Evolutionary conservation across 2,888 invertebrate genomes (phyloP).

Genomic region (Temnothorax rugatulus): DNA sequence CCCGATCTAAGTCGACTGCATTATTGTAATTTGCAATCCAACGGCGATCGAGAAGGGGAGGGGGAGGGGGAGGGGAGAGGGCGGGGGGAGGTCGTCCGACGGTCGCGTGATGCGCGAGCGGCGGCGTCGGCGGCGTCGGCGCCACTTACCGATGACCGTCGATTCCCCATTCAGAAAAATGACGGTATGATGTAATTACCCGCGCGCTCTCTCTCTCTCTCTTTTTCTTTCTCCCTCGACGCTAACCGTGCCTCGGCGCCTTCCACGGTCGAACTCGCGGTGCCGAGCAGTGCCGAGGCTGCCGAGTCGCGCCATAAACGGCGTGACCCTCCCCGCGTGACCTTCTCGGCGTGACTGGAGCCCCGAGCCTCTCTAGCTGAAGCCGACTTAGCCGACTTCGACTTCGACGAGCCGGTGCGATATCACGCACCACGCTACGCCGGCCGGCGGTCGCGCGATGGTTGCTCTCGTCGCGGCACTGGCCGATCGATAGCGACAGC

Average conservation of each 20-base stretch:
- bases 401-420: not conserved
- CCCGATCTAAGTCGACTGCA: not conserved
- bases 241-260: not conserved
- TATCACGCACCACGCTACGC: not conserved
- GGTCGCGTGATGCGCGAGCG: slow-evolving; percentile 1
- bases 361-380: not conserved
- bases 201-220: not conserved
- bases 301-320: not conserved
- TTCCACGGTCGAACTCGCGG: slow-evolving; percentile 6
- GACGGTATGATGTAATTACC: slow-evolving; percentile 46
- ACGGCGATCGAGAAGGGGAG: not conserved
- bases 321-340: not conserved
- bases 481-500: slow-evolving; percentile 46
- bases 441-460: slow-evolving; percentile 20
- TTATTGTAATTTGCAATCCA: not conserved
- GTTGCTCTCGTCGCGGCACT: slow-evolving; percentile 9
- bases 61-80: not conserved
- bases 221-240: not conserved
- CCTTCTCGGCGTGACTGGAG: not conserved
- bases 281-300: not conserved
- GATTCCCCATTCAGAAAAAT: slow-evolving; percentile 27
- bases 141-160: slow-evolving; percentile 3
- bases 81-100: not conserved
- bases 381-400: too few species aligned
- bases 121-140: not conserved